Percentiles rank a stretch among this genome's conserved stretches.
These are phyloP conservation scores for Conistra vaccinii DNA, from an alignment of 2,888 invertebrate genomes.

Conservation along the genomic window DNA sequence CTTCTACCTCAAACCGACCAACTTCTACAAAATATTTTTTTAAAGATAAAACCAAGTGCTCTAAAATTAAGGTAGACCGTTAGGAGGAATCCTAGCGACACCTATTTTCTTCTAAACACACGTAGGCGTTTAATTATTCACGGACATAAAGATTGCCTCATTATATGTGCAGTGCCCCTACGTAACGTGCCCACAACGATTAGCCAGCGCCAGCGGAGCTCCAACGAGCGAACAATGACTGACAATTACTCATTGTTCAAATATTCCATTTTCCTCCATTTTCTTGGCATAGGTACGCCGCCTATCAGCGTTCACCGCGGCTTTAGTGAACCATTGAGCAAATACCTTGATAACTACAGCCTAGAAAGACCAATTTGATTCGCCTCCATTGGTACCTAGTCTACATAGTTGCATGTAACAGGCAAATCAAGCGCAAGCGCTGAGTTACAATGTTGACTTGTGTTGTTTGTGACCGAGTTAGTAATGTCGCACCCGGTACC, in stretches of 20 bases:
- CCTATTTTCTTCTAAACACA: constrained; percentile 12
- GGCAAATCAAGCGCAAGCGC: constrained; percentile 15
- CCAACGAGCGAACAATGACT: constrained; percentile 44
- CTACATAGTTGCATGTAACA: constrained; percentile 32
- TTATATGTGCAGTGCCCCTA: constrained; percentile 46
- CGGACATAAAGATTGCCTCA: constrained; percentile 34
- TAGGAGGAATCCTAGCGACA: neutral
- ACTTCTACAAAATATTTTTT: neutral
- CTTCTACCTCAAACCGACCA: neutral
- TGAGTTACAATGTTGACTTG: constrained; percentile 18
- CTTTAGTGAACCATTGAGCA: constrained; percentile 31
- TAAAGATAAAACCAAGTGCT: constrained; percentile 1
- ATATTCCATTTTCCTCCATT: constrained; percentile 57
- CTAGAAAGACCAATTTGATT: constrained; percentile 35
- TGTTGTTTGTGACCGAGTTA: constrained; percentile 38
- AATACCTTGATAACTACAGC: constrained; percentile 32
- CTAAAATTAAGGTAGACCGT: neutral
- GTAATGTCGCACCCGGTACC: constrained; percentile 4
- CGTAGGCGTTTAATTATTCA: constrained; percentile 30
- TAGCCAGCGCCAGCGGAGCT: constrained; percentile 25
- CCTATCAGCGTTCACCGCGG: constrained; percentile 30
- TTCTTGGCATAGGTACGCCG: constrained; percentile 41
- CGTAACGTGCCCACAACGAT: constrained; percentile 22
- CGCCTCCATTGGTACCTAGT: constrained; percentile 18
- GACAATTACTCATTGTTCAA: constrained; percentile 56